Evolutionary conservation across 2,797 vertebrate species (phyloP).

Genomic region (Remorina albescens): DNA sequence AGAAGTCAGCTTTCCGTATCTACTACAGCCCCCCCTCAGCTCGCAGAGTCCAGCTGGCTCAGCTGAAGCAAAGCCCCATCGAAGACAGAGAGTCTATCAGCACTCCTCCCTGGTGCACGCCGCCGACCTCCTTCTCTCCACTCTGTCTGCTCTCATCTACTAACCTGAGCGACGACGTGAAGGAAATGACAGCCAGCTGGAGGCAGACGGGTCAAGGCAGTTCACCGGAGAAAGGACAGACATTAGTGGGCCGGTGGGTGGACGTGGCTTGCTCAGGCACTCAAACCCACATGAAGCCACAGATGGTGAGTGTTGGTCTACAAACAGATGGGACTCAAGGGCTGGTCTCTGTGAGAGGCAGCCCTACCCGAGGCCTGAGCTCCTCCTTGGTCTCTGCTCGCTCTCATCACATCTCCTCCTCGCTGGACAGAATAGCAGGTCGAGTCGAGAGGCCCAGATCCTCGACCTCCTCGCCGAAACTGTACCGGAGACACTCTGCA

Average conservation of each 20-base stretch:
- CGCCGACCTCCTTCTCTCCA: constrained; percentile 81
- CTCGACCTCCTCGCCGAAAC: constrained; percentile 91
- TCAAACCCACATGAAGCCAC: constrained; percentile 76
- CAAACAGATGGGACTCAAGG: constrained; percentile 79
- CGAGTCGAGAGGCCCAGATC: constrained; percentile 85
- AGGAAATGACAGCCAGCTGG: constrained; percentile 94
- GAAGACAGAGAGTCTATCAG: constrained; percentile 51
- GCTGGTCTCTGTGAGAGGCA: constrained; percentile 79
- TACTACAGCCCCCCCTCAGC: constrained; percentile 96
- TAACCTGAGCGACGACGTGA: constrained; percentile 98
- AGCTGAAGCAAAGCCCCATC: constrained; percentile 63
- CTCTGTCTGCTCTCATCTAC: constrained; percentile 89
- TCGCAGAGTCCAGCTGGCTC: constrained; percentile 87
- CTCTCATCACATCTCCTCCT: constrained; percentile 90
- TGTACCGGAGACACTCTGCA: constrained; percentile 86
- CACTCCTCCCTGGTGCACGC: constrained; percentile 72
- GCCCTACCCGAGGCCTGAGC: constrained; percentile 88
- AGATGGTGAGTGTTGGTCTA: constrained; percentile 81
- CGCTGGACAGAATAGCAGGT: constrained; percentile 89
- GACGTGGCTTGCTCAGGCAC: constrained; percentile 81
- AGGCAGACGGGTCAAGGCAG: constrained; percentile 84
- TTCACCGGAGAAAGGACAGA: constrained; percentile 84
- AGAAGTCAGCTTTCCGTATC: constrained; percentile 91
- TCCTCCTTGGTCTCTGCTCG: constrained; percentile 86
- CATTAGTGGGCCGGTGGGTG: constrained; percentile 83